Evolutionary conservation across 2,113 vertebrate species (phyloP).

Genomic region (Phalacrocorax aristotelis): DNA sequence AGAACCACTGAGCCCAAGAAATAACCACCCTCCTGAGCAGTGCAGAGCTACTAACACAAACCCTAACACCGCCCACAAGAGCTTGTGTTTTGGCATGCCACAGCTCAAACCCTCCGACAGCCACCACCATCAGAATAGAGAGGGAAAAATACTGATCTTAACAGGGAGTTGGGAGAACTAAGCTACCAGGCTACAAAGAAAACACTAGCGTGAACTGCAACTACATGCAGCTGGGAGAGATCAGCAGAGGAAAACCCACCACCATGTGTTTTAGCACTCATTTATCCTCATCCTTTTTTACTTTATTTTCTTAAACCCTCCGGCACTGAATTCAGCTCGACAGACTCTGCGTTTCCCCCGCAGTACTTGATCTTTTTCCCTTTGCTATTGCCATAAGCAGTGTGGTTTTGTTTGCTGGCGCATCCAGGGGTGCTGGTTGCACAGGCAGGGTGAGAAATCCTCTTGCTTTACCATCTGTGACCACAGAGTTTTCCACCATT

Average conservation of each 20-base stretch:
- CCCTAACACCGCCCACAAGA: neutral
- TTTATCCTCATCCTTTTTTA: neutral
- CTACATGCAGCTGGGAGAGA: neutral
- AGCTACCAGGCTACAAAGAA: neutral
- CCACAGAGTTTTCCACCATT: neutral
- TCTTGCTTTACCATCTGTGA: slow-evolving; percentile 48
- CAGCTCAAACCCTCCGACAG: neutral
- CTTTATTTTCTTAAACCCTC: neutral
- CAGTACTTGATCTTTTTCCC: neutral
- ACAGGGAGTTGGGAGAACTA: neutral
- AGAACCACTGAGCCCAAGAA: neutral
- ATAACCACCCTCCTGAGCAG: neutral
- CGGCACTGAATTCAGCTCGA: neutral
- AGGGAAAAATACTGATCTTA: neutral
- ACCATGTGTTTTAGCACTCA: neutral
- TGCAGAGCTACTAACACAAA: neutral
- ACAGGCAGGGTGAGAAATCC: neutral
- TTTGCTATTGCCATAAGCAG: neutral
- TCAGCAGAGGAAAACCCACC: neutral
- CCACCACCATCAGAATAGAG: neutral
- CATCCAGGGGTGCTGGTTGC: neutral
- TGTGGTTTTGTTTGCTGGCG: neutral
- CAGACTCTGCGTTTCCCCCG: neutral
- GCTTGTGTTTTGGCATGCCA: neutral
- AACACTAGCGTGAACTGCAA: neutral